Percentiles rank a stretch among this genome's conserved stretches.
These are phyloP conservation scores for Silurus lanzhouensis DNA, from an alignment of 2,797 vertebrate genomes.

Conservation along the genomic window DNA sequence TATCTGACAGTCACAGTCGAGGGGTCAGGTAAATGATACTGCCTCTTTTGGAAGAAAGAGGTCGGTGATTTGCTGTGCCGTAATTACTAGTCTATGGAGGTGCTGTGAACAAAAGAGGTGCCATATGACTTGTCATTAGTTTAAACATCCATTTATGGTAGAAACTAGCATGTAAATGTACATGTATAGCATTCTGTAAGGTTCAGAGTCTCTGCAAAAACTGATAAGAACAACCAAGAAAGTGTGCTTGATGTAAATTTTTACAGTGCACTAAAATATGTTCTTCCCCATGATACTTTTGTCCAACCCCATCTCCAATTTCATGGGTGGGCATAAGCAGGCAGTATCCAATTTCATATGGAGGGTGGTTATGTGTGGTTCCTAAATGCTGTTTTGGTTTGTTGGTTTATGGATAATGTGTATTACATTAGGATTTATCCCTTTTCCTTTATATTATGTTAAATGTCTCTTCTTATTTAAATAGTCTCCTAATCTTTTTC, in stretches of 20 bases:
- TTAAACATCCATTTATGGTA: slow-evolving; percentile 25
- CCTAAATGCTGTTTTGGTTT: slow-evolving; percentile 7
- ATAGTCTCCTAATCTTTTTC: background rate
- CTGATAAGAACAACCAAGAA: slow-evolving; percentile 16
- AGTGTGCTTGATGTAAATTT: slow-evolving; percentile 2
- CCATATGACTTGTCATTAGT: slow-evolving; percentile 61
- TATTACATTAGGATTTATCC: background rate
- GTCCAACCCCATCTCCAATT: slow-evolving; percentile 47
- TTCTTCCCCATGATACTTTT: slow-evolving; percentile 35
- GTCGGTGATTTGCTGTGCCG: slow-evolving; percentile 59
- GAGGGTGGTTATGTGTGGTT: slow-evolving; percentile 27
- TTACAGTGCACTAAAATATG: slow-evolving; percentile 11
- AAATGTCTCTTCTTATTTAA: background rate
- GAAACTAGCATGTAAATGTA: slow-evolving; percentile 28
- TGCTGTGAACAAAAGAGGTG: slow-evolving; percentile 51
- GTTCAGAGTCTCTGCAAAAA: background rate
- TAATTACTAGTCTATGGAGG: slow-evolving; percentile 65
- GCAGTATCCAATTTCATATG: slow-evolving; percentile 16
- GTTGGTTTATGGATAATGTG: background rate
- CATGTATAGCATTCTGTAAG: slow-evolving; percentile 14
- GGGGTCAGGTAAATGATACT: slow-evolving; percentile 54
- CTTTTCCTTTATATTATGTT: background rate
- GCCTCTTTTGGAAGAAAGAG: slow-evolving; percentile 56
- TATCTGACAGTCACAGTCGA: slow-evolving; percentile 38
- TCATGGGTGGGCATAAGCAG: slow-evolving; percentile 45